Conservation (phyloP, 2,113 vertebrate species). For the Suncus etruscus region DNA sequence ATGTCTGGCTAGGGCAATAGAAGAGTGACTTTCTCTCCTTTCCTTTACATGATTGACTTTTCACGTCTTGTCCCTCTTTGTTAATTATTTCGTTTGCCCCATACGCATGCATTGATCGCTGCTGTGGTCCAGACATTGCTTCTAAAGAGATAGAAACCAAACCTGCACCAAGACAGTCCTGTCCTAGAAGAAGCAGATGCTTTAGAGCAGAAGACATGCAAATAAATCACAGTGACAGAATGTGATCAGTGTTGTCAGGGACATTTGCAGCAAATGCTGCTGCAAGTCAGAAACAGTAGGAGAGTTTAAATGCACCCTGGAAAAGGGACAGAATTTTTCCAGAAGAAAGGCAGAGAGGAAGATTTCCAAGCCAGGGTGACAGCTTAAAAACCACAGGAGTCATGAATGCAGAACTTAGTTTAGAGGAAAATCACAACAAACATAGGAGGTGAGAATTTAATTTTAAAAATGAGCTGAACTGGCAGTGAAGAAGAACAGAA, state of each 20-base stretch:
- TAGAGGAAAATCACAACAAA: not conserved
- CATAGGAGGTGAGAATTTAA: not conserved
- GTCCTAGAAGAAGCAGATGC: not conserved
- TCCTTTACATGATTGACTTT: slow-evolving; percentile 54
- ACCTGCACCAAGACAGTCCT: not conserved
- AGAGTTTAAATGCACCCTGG: not conserved
- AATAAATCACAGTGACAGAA: not conserved
- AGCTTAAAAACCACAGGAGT: not conserved
- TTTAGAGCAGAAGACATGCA: not conserved
- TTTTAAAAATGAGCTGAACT: not conserved
- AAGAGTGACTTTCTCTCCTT: slow-evolving; percentile 22
- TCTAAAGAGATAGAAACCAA: slow-evolving; percentile 29
- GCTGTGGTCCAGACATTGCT: not conserved
- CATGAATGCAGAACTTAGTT: not conserved
- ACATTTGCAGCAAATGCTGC: not conserved
- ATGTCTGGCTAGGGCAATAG: slow-evolving; percentile 30
- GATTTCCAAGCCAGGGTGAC: not conserved
- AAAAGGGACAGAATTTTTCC: not conserved
- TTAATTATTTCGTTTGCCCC: slow-evolving; percentile 50
- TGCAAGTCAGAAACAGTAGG: not conserved
- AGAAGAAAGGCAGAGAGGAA: not conserved
- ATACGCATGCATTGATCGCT: slow-evolving; percentile 6
- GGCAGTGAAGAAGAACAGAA: not conserved
- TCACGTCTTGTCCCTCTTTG: slow-evolving; percentile 22
- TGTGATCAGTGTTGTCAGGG: not conserved